Evolutionary conservation across 2,888 invertebrate species (phyloP), one percentile per base, ranked within the genome.

Genomic region (Drosophila prolongata): DNA sequence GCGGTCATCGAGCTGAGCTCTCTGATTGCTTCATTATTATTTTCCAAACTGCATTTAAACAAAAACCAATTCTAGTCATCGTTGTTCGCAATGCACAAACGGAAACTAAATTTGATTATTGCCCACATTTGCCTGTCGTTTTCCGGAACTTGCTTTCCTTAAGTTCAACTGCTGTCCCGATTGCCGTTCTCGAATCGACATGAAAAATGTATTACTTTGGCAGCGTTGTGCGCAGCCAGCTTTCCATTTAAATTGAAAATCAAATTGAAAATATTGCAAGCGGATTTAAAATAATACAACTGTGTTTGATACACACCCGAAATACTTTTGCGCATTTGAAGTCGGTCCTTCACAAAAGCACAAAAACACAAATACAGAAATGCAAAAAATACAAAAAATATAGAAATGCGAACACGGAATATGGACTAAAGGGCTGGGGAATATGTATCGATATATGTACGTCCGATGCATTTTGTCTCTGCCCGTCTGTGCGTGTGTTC

Each of bases 211-310:
- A 72, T 62, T 57, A 38, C 59, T 34, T 46, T 54, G 40, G 56
- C 16, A 62, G 27, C 37, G 35, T 27, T 58, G 52, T 59, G 60
- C 66, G 65, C 72, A 65, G 58, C 47, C 64, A 72, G 58, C 74
- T 72, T 81, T 75, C 65, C 75, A 74, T 75, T 73, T 70, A 79
- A 78, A 83, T 83, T 75, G 80, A 76, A 87, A 77, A 79, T 76
- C 74, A 78, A 81, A 85, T 82, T 82, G 86, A 85, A 78, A 87
- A 82, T 88, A 86, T 80, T 85, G 88, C 77, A 85, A 87, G 77
- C 74, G 83, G 83, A 85, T 85, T 84, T 86, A 82, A 86, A 86
- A 82, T 86, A 85, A 82, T 86, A 73, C 69, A 75, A 79, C 53
- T 74, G 72, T 66, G 77, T 79, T 78, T 70, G 58, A 64, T 75